Percentiles rank a stretch among this genome's conserved stretches.
Conservation (phyloP, 2,888 invertebrate genomes). For the Chymomyza amoena region DNA sequence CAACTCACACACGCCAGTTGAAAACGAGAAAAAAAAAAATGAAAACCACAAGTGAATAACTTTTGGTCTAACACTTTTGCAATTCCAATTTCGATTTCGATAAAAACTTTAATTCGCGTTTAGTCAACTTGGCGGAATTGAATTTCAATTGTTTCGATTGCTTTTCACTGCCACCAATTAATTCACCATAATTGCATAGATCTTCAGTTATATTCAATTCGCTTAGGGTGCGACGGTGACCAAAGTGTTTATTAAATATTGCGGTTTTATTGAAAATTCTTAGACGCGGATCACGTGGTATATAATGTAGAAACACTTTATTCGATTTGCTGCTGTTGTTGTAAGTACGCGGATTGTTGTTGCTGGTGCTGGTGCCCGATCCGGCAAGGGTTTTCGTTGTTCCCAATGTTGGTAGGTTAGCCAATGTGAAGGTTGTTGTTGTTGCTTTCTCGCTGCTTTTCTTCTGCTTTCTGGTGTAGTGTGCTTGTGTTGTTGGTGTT, state of each 20-base stretch:
- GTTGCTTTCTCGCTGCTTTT: slow-evolving; percentile 27
- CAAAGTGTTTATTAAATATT: slow-evolving; percentile 73
- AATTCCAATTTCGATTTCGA: neutral
- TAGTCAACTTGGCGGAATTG: neutral
- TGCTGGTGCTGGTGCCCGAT: slow-evolving; percentile 59
- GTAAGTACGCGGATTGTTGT: slow-evolving; percentile 74
- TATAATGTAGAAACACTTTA: slow-evolving; percentile 78
- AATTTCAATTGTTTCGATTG: slow-evolving; percentile 24
- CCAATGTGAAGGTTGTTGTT: neutral
- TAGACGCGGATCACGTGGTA: slow-evolving; percentile 78
- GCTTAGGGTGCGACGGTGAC: slow-evolving; percentile 52
- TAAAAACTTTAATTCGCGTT: neutral
- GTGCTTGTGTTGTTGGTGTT: slow-evolving; percentile 31
- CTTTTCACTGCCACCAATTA: slow-evolving; percentile 71
- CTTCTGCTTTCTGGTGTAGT: slow-evolving; percentile 34
- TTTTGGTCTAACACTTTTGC: neutral
- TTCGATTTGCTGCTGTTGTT: slow-evolving; percentile 77
- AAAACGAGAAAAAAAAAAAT: no score
- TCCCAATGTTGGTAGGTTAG: slow-evolving; percentile 18
- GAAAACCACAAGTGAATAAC: neutral
- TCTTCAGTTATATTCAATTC: slow-evolving; percentile 75
- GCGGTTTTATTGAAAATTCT: slow-evolving; percentile 68
- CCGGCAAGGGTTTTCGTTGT: slow-evolving; percentile 43
- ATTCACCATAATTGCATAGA: slow-evolving; percentile 77
- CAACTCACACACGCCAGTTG: neutral